phyloP scores from a whole-genome alignment of 2,888 invertebrate genomes.

The Xanthia icteritia region DNA sequence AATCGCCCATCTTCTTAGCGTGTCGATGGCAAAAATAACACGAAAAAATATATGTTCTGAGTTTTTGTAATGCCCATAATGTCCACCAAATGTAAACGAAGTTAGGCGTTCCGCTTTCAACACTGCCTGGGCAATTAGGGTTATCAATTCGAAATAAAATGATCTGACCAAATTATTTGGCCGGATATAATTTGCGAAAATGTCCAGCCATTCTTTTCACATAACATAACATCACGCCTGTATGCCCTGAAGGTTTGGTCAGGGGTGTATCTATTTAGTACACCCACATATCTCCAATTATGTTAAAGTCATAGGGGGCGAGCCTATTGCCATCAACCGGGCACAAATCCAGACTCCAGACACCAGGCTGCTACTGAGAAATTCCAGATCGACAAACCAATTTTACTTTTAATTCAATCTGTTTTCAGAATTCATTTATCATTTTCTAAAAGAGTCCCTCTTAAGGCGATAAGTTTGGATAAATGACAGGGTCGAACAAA shows the following conservation, averaged over 20 bases:
- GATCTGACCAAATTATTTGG: not conserved
- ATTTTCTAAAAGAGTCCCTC: not conserved
- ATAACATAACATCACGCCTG: not conserved
- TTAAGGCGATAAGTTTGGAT: not conserved
- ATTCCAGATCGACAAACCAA: not conserved
- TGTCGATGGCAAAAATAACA: no score
- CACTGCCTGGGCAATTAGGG: not conserved
- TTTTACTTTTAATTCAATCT: not conserved
- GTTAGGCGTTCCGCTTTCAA: constrained; percentile 1
- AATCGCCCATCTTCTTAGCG: not conserved
- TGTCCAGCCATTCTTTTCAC: no score
- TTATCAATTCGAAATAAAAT: not conserved
- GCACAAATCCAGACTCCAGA: not conserved
- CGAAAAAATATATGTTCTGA: no score
- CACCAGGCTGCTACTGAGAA: not conserved
- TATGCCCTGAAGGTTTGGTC: not conserved
- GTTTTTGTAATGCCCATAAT: no score
- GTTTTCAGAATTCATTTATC: not conserved
- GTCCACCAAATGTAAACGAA: constrained; percentile 1
- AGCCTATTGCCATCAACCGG: no score
- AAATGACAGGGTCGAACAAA: not conserved
- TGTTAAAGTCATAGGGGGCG: no score
- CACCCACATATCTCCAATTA: no score
- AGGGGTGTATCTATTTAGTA: no score
- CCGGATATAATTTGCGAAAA: not conserved